Percentiles rank a stretch among this genome's conserved stretches.
Evolutionary conservation across 1,140 invertebrate genomes (phyloP).

Genomic region (Aplysia californica): DNA sequence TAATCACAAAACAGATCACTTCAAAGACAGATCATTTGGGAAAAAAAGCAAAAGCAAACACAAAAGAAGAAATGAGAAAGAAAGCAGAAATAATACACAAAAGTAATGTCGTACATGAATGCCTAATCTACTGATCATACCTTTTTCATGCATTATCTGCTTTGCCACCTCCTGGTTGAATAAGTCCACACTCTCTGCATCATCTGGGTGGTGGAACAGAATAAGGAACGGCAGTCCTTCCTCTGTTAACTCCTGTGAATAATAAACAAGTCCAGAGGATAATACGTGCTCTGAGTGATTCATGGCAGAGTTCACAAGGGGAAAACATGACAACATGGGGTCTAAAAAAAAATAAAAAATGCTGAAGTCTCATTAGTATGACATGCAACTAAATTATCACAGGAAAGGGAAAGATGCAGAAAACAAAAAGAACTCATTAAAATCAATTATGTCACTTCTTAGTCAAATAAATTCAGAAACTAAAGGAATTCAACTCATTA

Average conservation of each 20-base stretch:
- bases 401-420: too few species aligned
- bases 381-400: too few species aligned
- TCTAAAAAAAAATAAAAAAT: too few species aligned
- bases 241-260: slow-evolving; percentile 88
- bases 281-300: not conserved
- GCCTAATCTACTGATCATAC: slow-evolving; percentile 71
- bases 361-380: too few species aligned
- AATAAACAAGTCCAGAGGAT: not conserved
- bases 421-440: not conserved
- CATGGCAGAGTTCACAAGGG: too few species aligned
- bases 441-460: not conserved
- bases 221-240: slow-evolving; percentile 99
- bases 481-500: not conserved
- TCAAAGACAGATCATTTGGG: too few species aligned
- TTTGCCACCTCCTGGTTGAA: slow-evolving; percentile 85
- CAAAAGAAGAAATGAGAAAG: not conserved
- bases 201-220: slow-evolving; percentile 91
- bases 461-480: not conserved
- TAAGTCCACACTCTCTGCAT: slow-evolving; percentile 85
- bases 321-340: too few species aligned
- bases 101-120: not conserved
- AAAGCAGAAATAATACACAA: not conserved
- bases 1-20: too few species aligned
- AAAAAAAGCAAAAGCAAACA: too few species aligned
- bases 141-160: slow-evolving; percentile 88